Percentiles rank a stretch among this genome's conserved stretches.
Evolutionary conservation across 1,140 invertebrate species (phyloP).

Genomic region (Scaptomyza pallida): DNA sequence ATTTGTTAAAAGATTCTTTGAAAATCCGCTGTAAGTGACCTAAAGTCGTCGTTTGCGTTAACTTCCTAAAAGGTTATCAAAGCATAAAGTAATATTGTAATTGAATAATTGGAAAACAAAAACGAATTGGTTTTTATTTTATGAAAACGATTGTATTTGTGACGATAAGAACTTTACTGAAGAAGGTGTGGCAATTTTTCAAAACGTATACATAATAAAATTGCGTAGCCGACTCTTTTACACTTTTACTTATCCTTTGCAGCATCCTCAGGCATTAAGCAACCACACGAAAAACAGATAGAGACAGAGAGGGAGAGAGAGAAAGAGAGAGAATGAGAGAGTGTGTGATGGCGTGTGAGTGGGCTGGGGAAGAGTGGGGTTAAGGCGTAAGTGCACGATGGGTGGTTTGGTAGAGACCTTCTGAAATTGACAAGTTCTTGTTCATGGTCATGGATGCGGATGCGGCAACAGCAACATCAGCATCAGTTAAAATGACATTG

Average conservation of each 20-base stretch:
- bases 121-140: too few relatives aligned
- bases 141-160: not conserved
- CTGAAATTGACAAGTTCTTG: slow-evolving; percentile 68
- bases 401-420: slow-evolving; percentile 21
- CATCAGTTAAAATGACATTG: slow-evolving; percentile 48
- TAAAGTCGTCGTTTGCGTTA: too few relatives aligned
- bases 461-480: slow-evolving; percentile 21
- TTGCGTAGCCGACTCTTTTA: slow-evolving; percentile 24
- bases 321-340: not conserved
- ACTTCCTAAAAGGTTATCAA: too few relatives aligned
- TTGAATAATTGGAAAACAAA: too few relatives aligned
- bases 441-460: slow-evolving; percentile 67
- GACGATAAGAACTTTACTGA: not conserved
- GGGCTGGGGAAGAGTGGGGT: not conserved
- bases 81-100: too few relatives aligned
- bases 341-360: slow-evolving; percentile 1
- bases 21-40: too few relatives aligned
- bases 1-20: too few relatives aligned
- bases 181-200: not conserved
- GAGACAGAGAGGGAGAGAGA: not conserved
- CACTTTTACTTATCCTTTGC: too few relatives aligned
- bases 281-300: not conserved
- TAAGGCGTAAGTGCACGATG: too few relatives aligned
- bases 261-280: too few relatives aligned
- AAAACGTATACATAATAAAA: slow-evolving; percentile 44